Evolutionary conservation across 2,797 vertebrate species (phyloP).

Genomic region (Molossus alvarezi): DNA sequence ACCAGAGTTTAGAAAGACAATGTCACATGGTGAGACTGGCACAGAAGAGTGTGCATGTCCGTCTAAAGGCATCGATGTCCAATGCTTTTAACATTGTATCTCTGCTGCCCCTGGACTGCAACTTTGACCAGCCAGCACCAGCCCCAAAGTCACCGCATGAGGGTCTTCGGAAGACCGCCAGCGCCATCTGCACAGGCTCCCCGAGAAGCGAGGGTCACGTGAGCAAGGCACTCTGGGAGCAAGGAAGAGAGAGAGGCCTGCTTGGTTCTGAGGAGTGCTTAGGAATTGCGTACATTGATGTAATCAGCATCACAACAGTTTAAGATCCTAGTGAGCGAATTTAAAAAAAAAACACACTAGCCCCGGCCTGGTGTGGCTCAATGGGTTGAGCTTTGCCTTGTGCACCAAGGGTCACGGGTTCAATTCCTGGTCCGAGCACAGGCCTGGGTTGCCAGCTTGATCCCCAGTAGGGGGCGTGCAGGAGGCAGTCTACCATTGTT

Average conservation of each 20-base stretch:
- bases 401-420: too few relatives aligned
- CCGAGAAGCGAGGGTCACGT: rapidly evolving
- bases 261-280: background rate
- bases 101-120: background rate
- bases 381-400: too few relatives aligned
- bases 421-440: too few relatives aligned
- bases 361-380: too few relatives aligned
- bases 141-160: background rate
- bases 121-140: background rate
- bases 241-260: background rate
- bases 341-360: background rate
- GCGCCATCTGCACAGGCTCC: background rate
- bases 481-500: too few relatives aligned
- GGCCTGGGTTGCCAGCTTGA: too few relatives aligned
- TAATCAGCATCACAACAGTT: background rate
- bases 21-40: background rate
- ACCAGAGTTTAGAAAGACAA: background rate
- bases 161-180: background rate
- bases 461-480: too few relatives aligned
- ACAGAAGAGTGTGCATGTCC: background rate
- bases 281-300: background rate
- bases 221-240: background rate
- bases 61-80: background rate
- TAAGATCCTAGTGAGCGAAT: background rate
- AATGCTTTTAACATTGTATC: background rate